Conservation (phyloP, 2,113 vertebrate genomes). For the Ursus arctos region DNA sequence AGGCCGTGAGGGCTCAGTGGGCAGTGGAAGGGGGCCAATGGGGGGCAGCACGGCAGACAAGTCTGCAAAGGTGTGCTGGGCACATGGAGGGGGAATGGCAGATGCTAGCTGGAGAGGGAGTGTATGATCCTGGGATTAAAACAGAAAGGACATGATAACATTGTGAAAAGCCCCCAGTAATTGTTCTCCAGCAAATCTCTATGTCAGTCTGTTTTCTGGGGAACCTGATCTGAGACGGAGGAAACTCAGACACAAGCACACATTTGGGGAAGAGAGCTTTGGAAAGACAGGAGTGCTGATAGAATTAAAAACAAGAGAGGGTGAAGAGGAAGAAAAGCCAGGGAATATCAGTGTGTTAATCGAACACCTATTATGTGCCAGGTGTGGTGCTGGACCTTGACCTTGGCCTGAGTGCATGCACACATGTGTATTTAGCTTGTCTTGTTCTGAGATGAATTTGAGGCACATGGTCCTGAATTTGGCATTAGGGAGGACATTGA, state of each 20-base stretch:
- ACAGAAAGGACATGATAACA: no score
- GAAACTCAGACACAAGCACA: background rate
- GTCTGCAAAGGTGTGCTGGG: background rate
- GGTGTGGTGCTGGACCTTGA: no score
- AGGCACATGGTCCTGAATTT: background rate
- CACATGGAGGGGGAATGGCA: background rate
- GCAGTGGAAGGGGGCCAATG: background rate
- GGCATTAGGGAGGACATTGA: background rate
- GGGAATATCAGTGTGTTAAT: background rate
- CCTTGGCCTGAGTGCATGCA: background rate
- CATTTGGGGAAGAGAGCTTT: background rate
- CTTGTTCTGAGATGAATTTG: background rate
- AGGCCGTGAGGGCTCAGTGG: background rate
- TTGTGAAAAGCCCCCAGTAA: background rate
- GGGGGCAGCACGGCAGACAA: background rate
- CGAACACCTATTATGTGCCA: background rate
- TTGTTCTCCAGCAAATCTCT: background rate
- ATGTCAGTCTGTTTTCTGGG: background rate
- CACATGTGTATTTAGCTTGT: background rate
- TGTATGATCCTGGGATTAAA: background rate
- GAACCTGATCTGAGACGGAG: background rate
- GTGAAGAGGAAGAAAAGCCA: background rate
- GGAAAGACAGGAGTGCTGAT: background rate
- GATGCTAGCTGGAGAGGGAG: background rate
- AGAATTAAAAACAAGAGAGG: background rate